Conservation (phyloP, 2,113 vertebrate species). For the Chlorodrepanis virens region DNA sequence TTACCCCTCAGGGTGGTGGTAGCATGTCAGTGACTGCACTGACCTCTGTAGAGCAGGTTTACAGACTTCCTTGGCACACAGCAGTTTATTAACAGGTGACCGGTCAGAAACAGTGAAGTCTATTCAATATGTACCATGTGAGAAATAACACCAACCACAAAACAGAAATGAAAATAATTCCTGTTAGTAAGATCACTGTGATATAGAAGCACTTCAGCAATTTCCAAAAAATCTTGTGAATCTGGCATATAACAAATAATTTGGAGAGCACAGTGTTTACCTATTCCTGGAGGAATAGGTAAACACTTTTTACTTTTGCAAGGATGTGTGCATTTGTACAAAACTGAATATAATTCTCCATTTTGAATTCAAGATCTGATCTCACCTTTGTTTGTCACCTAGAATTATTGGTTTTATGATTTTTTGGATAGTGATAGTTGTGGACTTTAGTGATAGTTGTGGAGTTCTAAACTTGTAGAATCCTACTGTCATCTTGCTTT, state of each 20-base stretch:
- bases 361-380: neutral
- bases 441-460: neutral
- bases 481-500: neutral
- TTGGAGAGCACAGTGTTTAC: rapidly evolving
- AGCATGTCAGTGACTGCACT: neutral
- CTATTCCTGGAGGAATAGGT: neutral
- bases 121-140: neutral
- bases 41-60: neutral
- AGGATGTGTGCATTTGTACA: neutral
- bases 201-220: neutral
- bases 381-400: neutral
- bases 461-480: neutral
- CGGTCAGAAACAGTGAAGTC: neutral
- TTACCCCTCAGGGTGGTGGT: neutral
- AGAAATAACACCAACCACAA: neutral
- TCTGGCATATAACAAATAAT: neutral
- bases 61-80: neutral
- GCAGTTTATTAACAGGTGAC: neutral
- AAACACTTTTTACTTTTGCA: neutral
- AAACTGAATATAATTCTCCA: neutral
- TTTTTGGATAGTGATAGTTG: neutral
- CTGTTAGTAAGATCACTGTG: neutral
- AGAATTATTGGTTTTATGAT: neutral
- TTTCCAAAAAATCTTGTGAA: neutral
- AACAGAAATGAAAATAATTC: neutral